Conservation (phyloP, 1,140 invertebrate species). For the Danaus plexippus region DNA sequence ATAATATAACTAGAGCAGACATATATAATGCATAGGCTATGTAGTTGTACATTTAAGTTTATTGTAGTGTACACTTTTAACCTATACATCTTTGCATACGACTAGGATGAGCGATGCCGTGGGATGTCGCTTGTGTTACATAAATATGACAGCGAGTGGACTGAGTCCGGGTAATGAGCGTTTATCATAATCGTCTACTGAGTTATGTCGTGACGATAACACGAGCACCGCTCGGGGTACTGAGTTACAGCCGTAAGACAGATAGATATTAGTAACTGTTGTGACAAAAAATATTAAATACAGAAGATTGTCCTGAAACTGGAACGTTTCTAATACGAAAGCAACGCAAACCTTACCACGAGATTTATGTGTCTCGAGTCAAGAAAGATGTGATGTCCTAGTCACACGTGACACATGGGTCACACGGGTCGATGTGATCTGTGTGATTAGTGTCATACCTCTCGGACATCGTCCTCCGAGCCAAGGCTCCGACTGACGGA, state of each 20-base stretch:
- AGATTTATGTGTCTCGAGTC: not conserved
- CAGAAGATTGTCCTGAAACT: not conserved
- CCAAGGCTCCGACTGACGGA: slow-evolving; percentile 45
- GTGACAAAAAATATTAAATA: not conserved
- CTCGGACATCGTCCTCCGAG: slow-evolving; percentile 58
- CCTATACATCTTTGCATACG: not conserved
- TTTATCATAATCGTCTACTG: slow-evolving; percentile 16
- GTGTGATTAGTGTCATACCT: slow-evolving; percentile 34
- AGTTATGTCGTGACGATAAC: slow-evolving; percentile 13
- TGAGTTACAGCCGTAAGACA: not conserved
- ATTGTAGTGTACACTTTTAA: not conserved
- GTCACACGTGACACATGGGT: too few relatives aligned
- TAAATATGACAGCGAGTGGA: not conserved
- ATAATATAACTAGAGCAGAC: too few relatives aligned
- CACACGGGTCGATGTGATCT: too few relatives aligned
- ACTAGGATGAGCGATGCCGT: not conserved
- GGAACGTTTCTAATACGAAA: not conserved
- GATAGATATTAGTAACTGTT: too few relatives aligned
- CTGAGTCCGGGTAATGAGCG: slow-evolving; percentile 6
- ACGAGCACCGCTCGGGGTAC: slow-evolving; percentile 4
- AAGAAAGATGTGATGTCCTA: not conserved
- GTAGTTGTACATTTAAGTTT: too few relatives aligned
- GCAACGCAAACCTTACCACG: not conserved
- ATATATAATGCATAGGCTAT: too few relatives aligned
- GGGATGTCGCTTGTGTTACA: not conserved